A percentile compares a stretch with the other conserved stretches of the same genome.
Evolutionary conservation across 2,113 vertebrate genomes (phyloP).

Genomic region (Sturnus vulgaris): DNA sequence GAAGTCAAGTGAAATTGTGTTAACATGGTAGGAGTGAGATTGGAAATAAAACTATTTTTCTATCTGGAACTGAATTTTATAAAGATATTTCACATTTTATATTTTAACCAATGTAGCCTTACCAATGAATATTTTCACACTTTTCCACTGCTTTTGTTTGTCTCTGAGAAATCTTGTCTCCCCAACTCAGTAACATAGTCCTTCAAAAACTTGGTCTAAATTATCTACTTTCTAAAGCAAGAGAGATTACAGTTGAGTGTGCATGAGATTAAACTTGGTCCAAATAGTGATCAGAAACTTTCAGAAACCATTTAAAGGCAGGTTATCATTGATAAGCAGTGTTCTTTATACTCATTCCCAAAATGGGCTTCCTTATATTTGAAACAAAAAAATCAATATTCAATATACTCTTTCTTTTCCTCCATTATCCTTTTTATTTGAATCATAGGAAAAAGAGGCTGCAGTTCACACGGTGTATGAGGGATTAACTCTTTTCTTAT

Average conservation of each 20-base stretch:
- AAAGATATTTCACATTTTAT: not conserved
- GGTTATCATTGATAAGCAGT: not conserved
- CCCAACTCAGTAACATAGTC: not conserved
- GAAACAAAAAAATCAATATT: not conserved
- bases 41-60: not conserved
- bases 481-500: not conserved
- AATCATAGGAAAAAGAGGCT: not conserved
- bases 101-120: not conserved
- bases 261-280: not conserved
- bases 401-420: not conserved
- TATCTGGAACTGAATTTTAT: not conserved
- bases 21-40: not conserved
- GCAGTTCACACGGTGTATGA: not conserved
- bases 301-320: not conserved
- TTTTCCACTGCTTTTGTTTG: not conserved
- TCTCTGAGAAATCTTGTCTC: not conserved
- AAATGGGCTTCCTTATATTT: not conserved
- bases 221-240: not conserved
- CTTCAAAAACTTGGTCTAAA: not conserved
- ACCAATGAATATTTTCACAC: not conserved
- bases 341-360: not conserved
- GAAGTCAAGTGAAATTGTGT: not conserved
- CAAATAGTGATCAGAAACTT: not conserved
- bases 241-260: not conserved
- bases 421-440: not conserved